Conservation (phyloP, 1,140 invertebrate genomes). For the Procambarus clarkii region DNA sequence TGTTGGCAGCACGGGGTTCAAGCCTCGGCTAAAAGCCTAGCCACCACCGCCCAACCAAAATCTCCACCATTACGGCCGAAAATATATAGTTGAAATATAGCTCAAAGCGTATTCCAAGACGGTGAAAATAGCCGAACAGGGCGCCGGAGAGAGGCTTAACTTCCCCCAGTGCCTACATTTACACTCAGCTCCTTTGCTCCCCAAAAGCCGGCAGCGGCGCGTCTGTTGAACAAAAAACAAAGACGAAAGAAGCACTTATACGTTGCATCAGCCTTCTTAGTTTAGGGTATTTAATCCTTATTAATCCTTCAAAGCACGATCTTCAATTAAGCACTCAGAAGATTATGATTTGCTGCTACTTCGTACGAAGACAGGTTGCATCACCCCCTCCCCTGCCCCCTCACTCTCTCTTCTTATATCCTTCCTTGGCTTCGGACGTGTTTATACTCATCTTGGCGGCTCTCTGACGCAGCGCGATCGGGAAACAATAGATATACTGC, state of each 20-base stretch:
- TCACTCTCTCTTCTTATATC: not conserved
- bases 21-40: conserved; percentile 16
- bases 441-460: no score
- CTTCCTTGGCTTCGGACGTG: no score
- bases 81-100: conserved; percentile 14
- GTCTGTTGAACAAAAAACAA: conserved; percentile 18
- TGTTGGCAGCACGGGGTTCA: not conserved
- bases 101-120: not conserved
- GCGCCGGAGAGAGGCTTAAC: not conserved
- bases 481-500: no score
- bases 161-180: conserved; percentile 11
- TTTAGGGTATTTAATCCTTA: conserved; percentile 61
- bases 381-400: no score
- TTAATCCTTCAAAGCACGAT: conserved; percentile 67
- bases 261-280: conserved; percentile 64
- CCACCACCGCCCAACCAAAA: not conserved
- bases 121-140: conserved; percentile 3
- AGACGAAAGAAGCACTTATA: conserved; percentile 51
- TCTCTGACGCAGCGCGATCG: no score
- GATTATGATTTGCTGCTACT: conserved; percentile 56
- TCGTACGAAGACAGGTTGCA: conserved; percentile 16
- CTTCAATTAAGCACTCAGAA: conserved; percentile 67
- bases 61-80: not conserved
- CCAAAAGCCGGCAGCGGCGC: not conserved
- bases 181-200: conserved; percentile 4